Percentiles rank a stretch among this genome's conserved stretches.
Evolutionary conservation across 2,797 vertebrate genomes (phyloP).

Genomic region (Vespertilio murinus): DNA sequence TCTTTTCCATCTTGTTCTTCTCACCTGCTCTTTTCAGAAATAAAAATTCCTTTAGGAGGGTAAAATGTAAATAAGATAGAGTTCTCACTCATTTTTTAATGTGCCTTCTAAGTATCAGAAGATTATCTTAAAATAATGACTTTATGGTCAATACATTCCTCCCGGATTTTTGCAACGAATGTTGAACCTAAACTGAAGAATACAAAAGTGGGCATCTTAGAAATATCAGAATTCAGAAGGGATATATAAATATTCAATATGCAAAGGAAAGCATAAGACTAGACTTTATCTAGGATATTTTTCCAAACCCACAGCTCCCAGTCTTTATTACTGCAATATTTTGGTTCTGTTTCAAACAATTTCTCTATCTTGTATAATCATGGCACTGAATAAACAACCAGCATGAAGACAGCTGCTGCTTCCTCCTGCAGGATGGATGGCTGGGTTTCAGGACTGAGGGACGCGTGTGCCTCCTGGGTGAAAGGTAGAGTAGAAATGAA

Average conservation of each 20-base stretch:
- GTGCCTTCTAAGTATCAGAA: neutral
- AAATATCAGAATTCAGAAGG: constrained; percentile 10
- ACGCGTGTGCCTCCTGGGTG: constrained; percentile 42
- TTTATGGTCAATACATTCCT: neutral
- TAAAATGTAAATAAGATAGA: neutral
- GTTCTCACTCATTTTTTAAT: neutral
- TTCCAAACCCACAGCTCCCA: constrained; percentile 22
- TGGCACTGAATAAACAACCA: constrained; percentile 57
- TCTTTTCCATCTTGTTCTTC: neutral
- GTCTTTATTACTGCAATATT: constrained; percentile 55
- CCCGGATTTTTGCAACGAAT: neutral
- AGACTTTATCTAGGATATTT: constrained; percentile 42
- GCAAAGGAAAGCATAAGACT: neutral
- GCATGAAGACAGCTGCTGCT: constrained; percentile 42
- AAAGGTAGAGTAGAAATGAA: constrained; percentile 62
- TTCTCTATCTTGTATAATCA: constrained; percentile 60
- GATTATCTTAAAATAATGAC: neutral
- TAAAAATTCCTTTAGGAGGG: neutral
- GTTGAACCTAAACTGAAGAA: neutral
- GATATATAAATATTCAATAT: neutral
- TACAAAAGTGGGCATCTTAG: neutral
- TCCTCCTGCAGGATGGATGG: constrained; percentile 48
- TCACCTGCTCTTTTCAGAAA: neutral
- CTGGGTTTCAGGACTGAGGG: constrained; percentile 51
- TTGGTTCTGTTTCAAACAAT: constrained; percentile 63